Base-by-base conservation (phyloP, 2,888 invertebrate species). In the Myopa tessellatipennis region DNA sequence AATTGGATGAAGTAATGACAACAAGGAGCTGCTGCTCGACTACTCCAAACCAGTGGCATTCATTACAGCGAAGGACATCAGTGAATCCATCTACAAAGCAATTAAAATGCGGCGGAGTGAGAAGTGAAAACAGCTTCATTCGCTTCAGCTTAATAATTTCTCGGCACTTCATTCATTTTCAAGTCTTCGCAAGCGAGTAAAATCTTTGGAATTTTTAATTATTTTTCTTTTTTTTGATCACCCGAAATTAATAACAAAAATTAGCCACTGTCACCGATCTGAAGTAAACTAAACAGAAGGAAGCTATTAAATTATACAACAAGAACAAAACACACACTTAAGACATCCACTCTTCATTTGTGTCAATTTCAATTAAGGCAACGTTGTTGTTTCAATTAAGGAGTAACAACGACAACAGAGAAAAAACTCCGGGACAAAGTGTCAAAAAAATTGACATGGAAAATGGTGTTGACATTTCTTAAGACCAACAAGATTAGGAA, bases 321-420 rank as follows among this genome's bases (percentile, higher is more conserved):
- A 6, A 7, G 4, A n/a, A n/a, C 16, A 18, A 60, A 67, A 38
- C 8, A 36, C 38, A 7, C 26, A 65, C 68, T 68, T 76, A 69
- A 76, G 60, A 45, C n/a, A 60, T 69, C 69, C 26, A 61, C 69
- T 45, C 40, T 60, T 63, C 52, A 77, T 71, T 77, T 77, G 65
- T 50, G 71, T 77, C 76, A 77, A 71, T 77, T 77, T 72, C 72
- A 77, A 77, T 77, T 77, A 77, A 55, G 36, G 50, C 34, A 65
- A 34, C 65, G 34, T 34, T 26, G 26, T 26, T 26, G 26, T 26
- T 26, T 26, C 26, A 74, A 63, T 16, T 50, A 63, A 36, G 45
- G 58, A 61, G 26, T 14, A 61, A 36, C 2, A 26, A 26, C 26
- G 26, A 26, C 26, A 26, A 26, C 26, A 26, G 26, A 2, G 26